These are phyloP conservation scores for Cataglyphis rosenhaueri DNA, from an alignment of 2,888 invertebrate species.

Conservation along the genomic window DNA sequence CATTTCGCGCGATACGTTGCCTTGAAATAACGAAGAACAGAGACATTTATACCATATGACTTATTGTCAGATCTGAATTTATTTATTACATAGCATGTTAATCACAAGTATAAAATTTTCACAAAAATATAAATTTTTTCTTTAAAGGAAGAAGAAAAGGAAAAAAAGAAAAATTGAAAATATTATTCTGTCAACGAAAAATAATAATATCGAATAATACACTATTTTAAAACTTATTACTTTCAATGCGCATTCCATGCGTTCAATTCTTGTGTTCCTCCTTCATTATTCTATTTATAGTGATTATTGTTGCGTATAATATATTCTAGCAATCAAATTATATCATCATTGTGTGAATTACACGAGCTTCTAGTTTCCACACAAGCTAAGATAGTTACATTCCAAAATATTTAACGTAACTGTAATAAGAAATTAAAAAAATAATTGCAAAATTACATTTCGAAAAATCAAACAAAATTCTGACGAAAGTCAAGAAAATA, in stretches of 20 bases:
- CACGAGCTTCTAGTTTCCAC: background rate
- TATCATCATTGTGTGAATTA: background rate
- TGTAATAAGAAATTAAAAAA: background rate
- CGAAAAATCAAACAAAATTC: background rate
- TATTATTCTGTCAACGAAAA: background rate
- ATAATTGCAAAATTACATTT: background rate
- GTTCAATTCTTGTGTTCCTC: background rate
- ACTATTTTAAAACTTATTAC: background rate
- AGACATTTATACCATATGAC: background rate
- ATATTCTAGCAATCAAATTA: slow-evolving; percentile 1
- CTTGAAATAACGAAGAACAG: slow-evolving; percentile 10
- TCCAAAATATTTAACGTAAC: background rate
- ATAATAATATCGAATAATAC: background rate
- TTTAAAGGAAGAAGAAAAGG: background rate
- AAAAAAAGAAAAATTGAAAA: background rate
- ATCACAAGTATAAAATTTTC: background rate
- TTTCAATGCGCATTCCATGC: background rate
- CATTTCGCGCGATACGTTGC: background rate
- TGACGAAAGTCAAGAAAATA: background rate
- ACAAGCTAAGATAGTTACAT: background rate
- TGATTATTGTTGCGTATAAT: background rate
- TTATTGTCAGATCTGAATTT: slow-evolving; percentile 7
- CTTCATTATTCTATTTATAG: slow-evolving; percentile 4
- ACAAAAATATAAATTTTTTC: background rate
- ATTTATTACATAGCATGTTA: background rate